A percentile compares a stretch with the other conserved stretches of the same genome.
Evolutionary conservation across 2,888 invertebrate genomes (phyloP).

Genomic region (Drosophila suboccidentalis): DNA sequence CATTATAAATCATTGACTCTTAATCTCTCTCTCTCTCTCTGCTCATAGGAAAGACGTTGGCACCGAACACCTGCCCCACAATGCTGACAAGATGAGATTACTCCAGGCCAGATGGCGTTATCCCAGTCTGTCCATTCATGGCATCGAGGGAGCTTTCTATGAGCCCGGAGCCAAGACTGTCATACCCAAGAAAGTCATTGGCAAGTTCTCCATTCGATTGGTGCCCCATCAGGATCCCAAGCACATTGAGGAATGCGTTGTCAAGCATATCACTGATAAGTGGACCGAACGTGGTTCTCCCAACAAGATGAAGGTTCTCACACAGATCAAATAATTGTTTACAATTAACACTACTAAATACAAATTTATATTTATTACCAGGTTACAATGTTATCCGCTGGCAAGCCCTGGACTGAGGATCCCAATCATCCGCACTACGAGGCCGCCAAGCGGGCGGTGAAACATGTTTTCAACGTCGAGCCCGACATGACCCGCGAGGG

Average conservation of each 20-base stretch:
- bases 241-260: slow-evolving; percentile 92
- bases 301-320: slow-evolving; percentile 90
- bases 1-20: slow-evolving; percentile 51
- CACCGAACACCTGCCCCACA: slow-evolving; percentile 89
- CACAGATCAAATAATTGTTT: background rate
- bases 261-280: slow-evolving; percentile 90
- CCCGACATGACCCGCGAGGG: slow-evolving; percentile 99
- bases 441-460: slow-evolving; percentile 93
- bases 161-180: slow-evolving; percentile 98
- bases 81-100: slow-evolving; percentile 92
- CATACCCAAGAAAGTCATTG: slow-evolving; percentile 96
- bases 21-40: slow-evolving; percentile 10
- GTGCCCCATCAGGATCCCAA: slow-evolving; percentile 97
- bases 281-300: slow-evolving; percentile 94
- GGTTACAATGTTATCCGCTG: slow-evolving; percentile 85
- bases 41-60: slow-evolving; percentile 88
- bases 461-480: slow-evolving; percentile 93
- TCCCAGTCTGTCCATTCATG: slow-evolving; percentile 97
- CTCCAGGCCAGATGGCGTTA: slow-evolving; percentile 98
- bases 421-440: slow-evolving; percentile 96
- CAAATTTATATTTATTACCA: slow-evolving; percentile 1
- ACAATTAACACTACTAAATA: background rate
- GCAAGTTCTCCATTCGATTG: slow-evolving; percentile 98
- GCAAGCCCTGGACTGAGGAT: slow-evolving; percentile 97
- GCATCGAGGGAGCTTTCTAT: slow-evolving; percentile 96